Evolutionary conservation across 2,797 vertebrate species (phyloP).

Genomic region (Miichthys miiuy): DNA sequence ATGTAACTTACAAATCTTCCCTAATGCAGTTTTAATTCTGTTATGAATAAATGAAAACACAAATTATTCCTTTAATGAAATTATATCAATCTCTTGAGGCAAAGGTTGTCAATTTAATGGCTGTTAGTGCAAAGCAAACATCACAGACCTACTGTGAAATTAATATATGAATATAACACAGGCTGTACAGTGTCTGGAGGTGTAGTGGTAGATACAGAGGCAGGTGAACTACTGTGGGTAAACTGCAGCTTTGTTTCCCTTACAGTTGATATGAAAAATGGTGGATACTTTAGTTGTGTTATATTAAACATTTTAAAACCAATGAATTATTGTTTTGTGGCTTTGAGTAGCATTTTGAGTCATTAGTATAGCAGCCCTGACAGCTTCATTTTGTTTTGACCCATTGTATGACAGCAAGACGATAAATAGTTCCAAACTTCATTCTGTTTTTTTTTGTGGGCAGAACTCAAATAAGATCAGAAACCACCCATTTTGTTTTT

Average conservation of each 20-base stretch:
- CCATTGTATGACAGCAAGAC: neutral
- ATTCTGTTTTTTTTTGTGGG: neutral
- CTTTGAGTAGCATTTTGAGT: neutral
- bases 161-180: slow-evolving; percentile 16
- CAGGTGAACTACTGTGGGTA: too few relatives aligned
- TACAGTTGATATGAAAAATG: too few relatives aligned
- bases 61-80: slow-evolving; percentile 52
- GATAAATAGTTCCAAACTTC: neutral
- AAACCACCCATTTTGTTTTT: neutral
- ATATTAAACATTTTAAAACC: slow-evolving; percentile 15
- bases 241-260: too few relatives aligned
- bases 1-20: slow-evolving; percentile 37
- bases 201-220: too few relatives aligned
- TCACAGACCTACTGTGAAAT: neutral
- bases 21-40: slow-evolving; percentile 54
- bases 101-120: slow-evolving; percentile 21
- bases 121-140: slow-evolving; percentile 34
- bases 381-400: neutral
- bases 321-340: slow-evolving; percentile 1
- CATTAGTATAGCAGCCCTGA: neutral
- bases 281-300: neutral
- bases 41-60: slow-evolving; percentile 61
- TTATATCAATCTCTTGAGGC: slow-evolving; percentile 44
- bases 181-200: neutral
- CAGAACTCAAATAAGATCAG: neutral